Base-by-base conservation (phyloP, 1,140 invertebrate species). In the Trachymyrmex septentrionalis region DNA sequence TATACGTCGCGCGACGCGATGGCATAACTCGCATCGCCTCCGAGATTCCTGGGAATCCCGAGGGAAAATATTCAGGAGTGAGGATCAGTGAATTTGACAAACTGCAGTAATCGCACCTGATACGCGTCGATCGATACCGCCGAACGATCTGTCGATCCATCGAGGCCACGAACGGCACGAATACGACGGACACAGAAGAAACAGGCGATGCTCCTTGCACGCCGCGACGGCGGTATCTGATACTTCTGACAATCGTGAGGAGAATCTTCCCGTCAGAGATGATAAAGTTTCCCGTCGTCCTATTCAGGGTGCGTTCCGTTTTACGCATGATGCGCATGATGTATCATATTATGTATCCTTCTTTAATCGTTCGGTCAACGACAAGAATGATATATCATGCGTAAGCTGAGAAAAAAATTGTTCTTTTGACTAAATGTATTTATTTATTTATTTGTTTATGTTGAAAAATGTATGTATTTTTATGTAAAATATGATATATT, bases 61-160 rank as follows among this genome's bases (percentile, higher is more conserved):
- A 0, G 19, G 21, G 21, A 81, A 30, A 67, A 44, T 27, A 30
- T n/a, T 10, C 7, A 1, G 61, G n/a, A 34, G 21, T 7, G 16
- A 16, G 34, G 7, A 30, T 21, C 30, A 16, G n/a, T 27, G 30
- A 86, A 61, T 76, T 64, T 73, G 61, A 86, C 86, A 85, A 61
- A 21, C 78, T 81, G 61, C n/a, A n/a, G n/a, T n/a, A n/a, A n/a
- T n/a, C n/a, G n/a, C 73, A 44, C 72, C 61, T 48, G 66, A 69
- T 72, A 48, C 10, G 4, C 57, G 9, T 64, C 67, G 72, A 73
- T 89, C 87, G 88, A 88, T 89, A 90, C 16, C 24, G 21, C 72
- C 53, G 38, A 86, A 86, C 88, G 87, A 90, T 90, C 21, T 78
- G n/a, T 87, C 88, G 88, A 89, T 89, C 72, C 34, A 87, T 87